These are phyloP conservation scores for Drosophila affinis DNA, from an alignment of 2,888 invertebrate genomes.

Conservation along the genomic window DNA sequence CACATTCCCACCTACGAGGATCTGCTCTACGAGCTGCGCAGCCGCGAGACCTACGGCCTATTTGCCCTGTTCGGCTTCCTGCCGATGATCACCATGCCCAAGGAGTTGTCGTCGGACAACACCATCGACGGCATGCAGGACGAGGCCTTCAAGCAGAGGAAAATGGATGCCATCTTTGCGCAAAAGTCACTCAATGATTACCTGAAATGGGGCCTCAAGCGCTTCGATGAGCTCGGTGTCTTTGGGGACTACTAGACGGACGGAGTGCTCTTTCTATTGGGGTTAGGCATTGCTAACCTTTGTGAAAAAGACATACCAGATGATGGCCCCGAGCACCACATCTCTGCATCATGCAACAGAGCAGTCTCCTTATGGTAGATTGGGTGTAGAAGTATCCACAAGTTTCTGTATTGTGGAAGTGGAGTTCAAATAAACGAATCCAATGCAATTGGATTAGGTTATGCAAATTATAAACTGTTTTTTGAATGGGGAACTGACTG, in stretches of 20 bases:
- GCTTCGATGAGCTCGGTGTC: constrained; percentile 74
- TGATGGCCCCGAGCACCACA: neutral
- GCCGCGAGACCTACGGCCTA: constrained; percentile 76
- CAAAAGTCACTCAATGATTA: constrained; percentile 66
- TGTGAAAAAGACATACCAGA: constrained; percentile 17
- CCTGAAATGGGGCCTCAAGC: constrained; percentile 71
- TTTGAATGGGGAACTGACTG: too few species aligned
- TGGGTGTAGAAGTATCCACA: neutral
- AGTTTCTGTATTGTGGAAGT: neutral
- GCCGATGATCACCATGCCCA: constrained; percentile 75
- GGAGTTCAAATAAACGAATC: neutral
- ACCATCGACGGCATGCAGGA: constrained; percentile 70
- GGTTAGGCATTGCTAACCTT: neutral
- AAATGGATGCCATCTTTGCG: constrained; percentile 64
- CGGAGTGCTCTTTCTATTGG: neutral
- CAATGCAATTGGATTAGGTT: neutral
- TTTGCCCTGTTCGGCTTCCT: constrained; percentile 76
- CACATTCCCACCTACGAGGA: constrained; percentile 74
- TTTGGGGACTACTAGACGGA: constrained; percentile 64
- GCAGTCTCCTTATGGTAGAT: neutral
- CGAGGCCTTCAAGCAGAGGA: constrained; percentile 55
- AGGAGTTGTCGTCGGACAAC: constrained; percentile 65
- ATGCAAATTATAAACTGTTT: too few species aligned
- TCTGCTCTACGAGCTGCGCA: constrained; percentile 70
- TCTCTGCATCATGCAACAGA: neutral